Percentiles rank a stretch among this genome's conserved stretches.
These are phyloP conservation scores for Marmota monax DNA, from an alignment of 2,113 vertebrate species.

Conservation along the genomic window DNA sequence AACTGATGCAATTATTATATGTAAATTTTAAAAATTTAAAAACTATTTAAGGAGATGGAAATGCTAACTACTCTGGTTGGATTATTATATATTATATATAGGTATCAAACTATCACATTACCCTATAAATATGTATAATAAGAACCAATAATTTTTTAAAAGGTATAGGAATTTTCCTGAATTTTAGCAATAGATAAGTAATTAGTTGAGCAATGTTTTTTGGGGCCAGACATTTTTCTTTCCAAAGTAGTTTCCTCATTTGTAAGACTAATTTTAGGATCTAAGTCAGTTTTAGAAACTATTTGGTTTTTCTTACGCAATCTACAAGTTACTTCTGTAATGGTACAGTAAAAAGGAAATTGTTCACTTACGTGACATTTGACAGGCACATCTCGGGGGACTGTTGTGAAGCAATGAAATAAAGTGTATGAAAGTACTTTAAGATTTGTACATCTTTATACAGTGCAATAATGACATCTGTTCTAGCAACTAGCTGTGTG, in stretches of 20 bases:
- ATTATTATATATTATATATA: not conserved
- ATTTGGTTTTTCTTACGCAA: slow-evolving; percentile 35
- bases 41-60: not conserved
- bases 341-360: not conserved
- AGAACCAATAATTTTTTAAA: not conserved
- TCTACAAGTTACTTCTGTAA: not conserved
- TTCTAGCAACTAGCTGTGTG: not conserved
- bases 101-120: not conserved
- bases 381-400: not conserved
- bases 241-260: slow-evolving; percentile 60
- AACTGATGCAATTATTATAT: not conserved
- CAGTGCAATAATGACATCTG: too few relatives aligned
- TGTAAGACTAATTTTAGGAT: slow-evolving; percentile 64
- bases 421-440: not conserved
- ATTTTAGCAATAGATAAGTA: not conserved
- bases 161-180: not conserved
- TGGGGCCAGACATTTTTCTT: slow-evolving; percentile 29
- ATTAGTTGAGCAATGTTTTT: slow-evolving; percentile 1
- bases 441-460: not conserved
- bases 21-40: not conserved
- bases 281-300: slow-evolving; percentile 54
- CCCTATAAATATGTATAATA: not conserved
- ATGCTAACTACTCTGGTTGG: not conserved
- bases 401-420: not conserved
- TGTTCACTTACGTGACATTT: not conserved